Percentiles rank a stretch among this genome's conserved stretches.
phyloP scores from a whole-genome alignment of 2,113 vertebrate genomes.

The Albula goreensis region DNA sequence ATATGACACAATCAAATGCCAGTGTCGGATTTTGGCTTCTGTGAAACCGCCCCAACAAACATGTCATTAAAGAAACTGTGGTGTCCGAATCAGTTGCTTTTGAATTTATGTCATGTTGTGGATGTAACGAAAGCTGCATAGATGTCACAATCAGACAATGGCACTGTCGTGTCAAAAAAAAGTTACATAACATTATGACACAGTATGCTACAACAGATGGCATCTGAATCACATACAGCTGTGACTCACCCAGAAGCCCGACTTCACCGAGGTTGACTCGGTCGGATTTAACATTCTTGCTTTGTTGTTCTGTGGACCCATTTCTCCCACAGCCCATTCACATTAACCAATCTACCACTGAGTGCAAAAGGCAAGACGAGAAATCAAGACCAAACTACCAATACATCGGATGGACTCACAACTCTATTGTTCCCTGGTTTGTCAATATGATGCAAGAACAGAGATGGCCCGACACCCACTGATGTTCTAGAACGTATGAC shows the following conservation, averaged over 20 bases:
- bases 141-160: neutral
- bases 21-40: neutral
- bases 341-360: neutral
- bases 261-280: neutral
- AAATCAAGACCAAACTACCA: neutral
- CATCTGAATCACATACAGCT: neutral
- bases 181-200: neutral
- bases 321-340: neutral
- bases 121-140: neutral
- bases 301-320: neutral
- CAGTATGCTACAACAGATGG: neutral
- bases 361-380: neutral
- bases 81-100: neutral
- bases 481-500: neutral
- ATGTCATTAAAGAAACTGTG: neutral
- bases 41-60: neutral
- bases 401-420: neutral
- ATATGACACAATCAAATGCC: neutral
- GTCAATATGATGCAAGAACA: neutral
- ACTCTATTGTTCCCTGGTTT: neutral
- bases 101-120: neutral
- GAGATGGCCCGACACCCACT: neutral
- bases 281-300: neutral
- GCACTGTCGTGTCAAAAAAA: conserved; percentile 4
- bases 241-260: neutral